phyloP scores from a whole-genome alignment of 1,140 invertebrate genomes.

The Archegozetes longisetosus region DNA sequence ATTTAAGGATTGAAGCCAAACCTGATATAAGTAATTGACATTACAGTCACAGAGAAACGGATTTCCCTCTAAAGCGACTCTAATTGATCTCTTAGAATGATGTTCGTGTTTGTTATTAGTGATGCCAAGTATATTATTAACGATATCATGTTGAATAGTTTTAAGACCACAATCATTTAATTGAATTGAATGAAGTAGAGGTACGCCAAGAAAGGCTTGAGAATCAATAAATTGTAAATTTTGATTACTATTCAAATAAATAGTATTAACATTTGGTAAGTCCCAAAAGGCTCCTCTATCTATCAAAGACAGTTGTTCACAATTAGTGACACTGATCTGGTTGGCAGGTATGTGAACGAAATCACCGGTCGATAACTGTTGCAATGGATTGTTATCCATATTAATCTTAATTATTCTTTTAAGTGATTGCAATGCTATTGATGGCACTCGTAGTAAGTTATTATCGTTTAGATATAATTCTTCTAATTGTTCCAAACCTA shows the following conservation, averaged over 20 bases:
- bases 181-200: conserved; percentile 22
- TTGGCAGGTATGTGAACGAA: conserved; percentile 27
- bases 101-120: neutral
- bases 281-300: conserved; percentile 31
- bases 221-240: conserved; percentile 30
- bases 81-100: neutral
- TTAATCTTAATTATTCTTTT: conserved; percentile 50
- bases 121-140: conserved; percentile 3
- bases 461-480: conserved; percentile 23
- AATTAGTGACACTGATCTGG: conserved; percentile 27
- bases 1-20: neutral
- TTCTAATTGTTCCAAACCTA: conserved; percentile 41
- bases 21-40: conserved; percentile 8
- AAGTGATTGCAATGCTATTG: conserved; percentile 21
- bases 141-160: conserved; percentile 3
- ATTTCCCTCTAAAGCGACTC: neutral
- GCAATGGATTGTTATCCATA: conserved; percentile 57
- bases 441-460: conserved; percentile 21
- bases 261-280: conserved; percentile 25
- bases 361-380: conserved; percentile 24
- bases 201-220: conserved; percentile 27
- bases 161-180: neutral
- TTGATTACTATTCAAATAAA: conserved; percentile 30
- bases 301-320: conserved; percentile 28
- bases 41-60: conserved; percentile 10